phyloP scores from a whole-genome alignment of 2,888 invertebrate genomes.

The Stegophylla sp. region DNA sequence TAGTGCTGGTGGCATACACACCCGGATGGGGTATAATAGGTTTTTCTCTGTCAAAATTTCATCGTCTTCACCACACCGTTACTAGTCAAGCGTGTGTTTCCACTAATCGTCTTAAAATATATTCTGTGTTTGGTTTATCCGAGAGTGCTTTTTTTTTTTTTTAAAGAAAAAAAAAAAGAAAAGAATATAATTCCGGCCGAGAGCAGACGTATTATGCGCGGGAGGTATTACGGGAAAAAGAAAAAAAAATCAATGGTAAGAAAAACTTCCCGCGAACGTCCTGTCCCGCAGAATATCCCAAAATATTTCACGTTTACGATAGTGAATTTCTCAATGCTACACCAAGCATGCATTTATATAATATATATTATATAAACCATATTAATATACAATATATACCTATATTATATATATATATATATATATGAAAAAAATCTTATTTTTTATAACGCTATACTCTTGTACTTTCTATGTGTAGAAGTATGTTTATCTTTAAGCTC shows the following conservation, averaged over 20 bases:
- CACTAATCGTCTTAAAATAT: slow-evolving; percentile 5
- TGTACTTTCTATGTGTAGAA: slow-evolving; percentile 46
- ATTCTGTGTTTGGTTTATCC: slow-evolving; percentile 17
- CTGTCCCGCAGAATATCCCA: background rate
- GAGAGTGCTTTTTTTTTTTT: background rate
- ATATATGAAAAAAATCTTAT: slow-evolving; percentile 20
- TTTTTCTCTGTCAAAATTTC: background rate
- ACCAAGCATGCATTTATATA: slow-evolving; percentile 36
- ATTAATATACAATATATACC: background rate
- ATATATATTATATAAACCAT: background rate
- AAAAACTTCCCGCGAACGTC: slow-evolving; percentile 13
- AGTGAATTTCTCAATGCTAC: slow-evolving; percentile 37
- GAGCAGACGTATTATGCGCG: background rate
- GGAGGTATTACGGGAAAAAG: background rate
- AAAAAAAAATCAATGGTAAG: background rate
- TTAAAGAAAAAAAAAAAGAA: no score
- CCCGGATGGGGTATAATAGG: background rate
- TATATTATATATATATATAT: no score
- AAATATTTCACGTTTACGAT: slow-evolving; percentile 15
- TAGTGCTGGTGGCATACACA: background rate
- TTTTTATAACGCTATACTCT: slow-evolving; percentile 53
- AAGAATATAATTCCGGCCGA: slow-evolving; percentile 24
- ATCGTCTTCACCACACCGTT: background rate
- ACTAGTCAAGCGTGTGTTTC: background rate
- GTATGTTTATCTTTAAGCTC: slow-evolving; percentile 19